Percentiles rank a stretch among this genome's conserved stretches.
Evolutionary conservation across 2,797 vertebrate genomes (phyloP).

Genomic region (Chelmon rostratus): DNA sequence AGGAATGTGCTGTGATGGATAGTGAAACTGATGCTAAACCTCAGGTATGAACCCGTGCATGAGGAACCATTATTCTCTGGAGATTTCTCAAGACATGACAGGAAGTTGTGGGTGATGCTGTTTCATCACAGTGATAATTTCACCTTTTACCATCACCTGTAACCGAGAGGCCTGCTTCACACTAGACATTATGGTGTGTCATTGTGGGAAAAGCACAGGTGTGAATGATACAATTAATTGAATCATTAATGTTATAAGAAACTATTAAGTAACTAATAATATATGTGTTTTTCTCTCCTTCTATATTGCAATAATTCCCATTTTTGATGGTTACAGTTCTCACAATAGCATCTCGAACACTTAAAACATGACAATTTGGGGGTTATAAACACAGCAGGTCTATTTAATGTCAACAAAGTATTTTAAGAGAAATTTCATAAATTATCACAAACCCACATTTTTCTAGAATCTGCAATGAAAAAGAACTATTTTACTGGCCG

Average conservation of each 20-base stretch:
- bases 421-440: not conserved
- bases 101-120: slow-evolving; percentile 39
- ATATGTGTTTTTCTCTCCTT: not conserved
- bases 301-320: not conserved
- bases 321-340: not conserved
- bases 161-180: not conserved
- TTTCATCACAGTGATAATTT: not conserved
- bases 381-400: not conserved
- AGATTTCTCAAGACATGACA: slow-evolving; percentile 21
- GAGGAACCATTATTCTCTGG: slow-evolving; percentile 22
- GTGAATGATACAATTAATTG: not conserved
- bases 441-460: not conserved
- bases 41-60: slow-evolving; percentile 40
- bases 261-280: too few species aligned
- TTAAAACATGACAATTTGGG: not conserved
- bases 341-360: not conserved
- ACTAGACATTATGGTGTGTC: not conserved
- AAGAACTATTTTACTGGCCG: not conserved
- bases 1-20: slow-evolving; percentile 60
- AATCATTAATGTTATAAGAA: not conserved
- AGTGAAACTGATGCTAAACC: slow-evolving; percentile 64
- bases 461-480: not conserved
- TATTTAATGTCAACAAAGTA: not conserved
- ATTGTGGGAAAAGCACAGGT: not conserved
- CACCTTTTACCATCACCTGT: slow-evolving; percentile 1